Percentiles rank a stretch among this genome's conserved stretches.
These are phyloP conservation scores for Sarcophaga subvicina DNA, from an alignment of 2,888 invertebrate genomes.

Conservation along the genomic window DNA sequence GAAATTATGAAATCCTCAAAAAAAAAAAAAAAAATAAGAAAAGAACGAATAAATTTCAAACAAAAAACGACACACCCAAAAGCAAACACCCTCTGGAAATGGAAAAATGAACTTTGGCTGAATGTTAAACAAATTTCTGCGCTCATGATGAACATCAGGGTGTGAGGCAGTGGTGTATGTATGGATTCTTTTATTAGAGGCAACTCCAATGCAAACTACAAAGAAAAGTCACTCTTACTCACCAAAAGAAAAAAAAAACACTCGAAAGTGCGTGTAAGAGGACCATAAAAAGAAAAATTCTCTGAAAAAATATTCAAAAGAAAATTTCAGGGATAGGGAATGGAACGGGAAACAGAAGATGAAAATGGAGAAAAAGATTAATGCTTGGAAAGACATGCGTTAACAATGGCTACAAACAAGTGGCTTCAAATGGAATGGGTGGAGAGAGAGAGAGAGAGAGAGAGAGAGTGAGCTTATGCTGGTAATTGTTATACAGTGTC, in stretches of 20 bases:
- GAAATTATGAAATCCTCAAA: not conserved
- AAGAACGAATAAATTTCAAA: slow-evolving; percentile 42
- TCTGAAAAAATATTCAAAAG: slow-evolving; percentile 43
- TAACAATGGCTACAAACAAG: slow-evolving; percentile 40
- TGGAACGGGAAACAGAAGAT: slow-evolving; percentile 13
- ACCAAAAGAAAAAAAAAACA: not conserved
- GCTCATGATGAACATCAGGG: not conserved
- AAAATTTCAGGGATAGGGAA: slow-evolving; percentile 41
- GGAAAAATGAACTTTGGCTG: slow-evolving; percentile 26
- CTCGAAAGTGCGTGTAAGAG: slow-evolving; percentile 64
- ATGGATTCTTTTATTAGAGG: slow-evolving; percentile 1
- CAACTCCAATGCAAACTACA: not conserved
- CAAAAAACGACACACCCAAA: slow-evolving; percentile 69
- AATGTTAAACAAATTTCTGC: not conserved
- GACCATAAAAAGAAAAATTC: slow-evolving; percentile 55
- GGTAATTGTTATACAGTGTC: no score
- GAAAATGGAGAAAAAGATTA: slow-evolving; percentile 24
- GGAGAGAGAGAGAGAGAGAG: not conserved
- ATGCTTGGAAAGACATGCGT: slow-evolving; percentile 58
- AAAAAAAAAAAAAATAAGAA: slow-evolving; percentile 16
- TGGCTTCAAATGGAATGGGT: slow-evolving; percentile 21
- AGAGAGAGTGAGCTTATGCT: no score
- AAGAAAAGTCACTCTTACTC: slow-evolving; percentile 1
- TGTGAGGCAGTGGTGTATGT: not conserved
- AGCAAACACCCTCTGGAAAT: slow-evolving; percentile 65